These are phyloP conservation scores for Ramphastos sulfuratus DNA, from an alignment of 2,113 vertebrate genomes.

Conservation along the genomic window DNA sequence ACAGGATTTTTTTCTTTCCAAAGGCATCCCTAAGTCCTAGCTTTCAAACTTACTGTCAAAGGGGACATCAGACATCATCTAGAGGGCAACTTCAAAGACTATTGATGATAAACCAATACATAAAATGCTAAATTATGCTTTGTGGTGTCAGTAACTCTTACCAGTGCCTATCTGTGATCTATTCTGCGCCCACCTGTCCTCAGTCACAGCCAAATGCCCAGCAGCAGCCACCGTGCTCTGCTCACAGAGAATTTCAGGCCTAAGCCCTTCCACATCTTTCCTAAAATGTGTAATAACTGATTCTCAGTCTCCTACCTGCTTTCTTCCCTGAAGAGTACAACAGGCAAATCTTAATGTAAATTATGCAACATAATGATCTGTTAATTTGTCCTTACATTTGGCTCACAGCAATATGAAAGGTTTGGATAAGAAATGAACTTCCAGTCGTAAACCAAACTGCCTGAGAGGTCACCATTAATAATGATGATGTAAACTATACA, in stretches of 20 bases:
- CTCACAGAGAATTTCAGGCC: not conserved
- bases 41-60: not conserved
- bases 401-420: not conserved
- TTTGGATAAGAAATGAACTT: not conserved
- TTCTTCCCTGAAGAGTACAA: not conserved
- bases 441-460: not conserved
- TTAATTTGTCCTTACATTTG: not conserved
- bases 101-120: not conserved
- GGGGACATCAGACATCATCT: not conserved
- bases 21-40: not conserved
- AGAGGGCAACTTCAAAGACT: not conserved
- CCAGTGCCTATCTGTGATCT: not conserved
- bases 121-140: not conserved
- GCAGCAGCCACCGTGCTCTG: not conserved
- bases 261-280: not conserved
- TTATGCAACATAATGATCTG: not conserved
- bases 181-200: not conserved
- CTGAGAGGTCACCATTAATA: not conserved
- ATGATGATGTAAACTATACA: not conserved
- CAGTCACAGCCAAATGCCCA: accelerated
- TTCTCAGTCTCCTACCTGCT: not conserved
- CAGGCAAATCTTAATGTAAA: not conserved
- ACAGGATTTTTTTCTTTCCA: not conserved
- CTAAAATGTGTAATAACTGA: not conserved
- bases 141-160: not conserved